phyloP scores from a whole-genome alignment of 2,113 vertebrate species.

The Clinocottus analis region DNA sequence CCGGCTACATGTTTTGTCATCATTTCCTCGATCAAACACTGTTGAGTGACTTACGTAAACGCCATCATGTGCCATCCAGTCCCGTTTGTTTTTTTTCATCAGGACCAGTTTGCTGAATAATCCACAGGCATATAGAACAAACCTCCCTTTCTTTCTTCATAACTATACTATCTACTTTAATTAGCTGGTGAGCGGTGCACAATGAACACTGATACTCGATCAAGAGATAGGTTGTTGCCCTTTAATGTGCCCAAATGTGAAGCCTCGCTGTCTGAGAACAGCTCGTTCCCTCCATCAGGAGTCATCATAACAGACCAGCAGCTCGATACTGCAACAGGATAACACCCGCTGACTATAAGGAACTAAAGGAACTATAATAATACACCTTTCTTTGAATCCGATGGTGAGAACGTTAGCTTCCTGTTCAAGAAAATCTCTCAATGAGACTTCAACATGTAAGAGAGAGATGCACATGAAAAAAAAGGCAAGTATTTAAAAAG shows the following conservation, averaged over 20 bases:
- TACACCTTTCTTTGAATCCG: background rate
- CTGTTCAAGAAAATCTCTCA: background rate
- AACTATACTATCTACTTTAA: background rate
- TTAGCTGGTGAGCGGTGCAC: background rate
- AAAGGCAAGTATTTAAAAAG: too few species aligned
- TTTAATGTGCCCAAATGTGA: constrained; percentile 12
- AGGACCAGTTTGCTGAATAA: background rate
- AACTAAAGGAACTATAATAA: too few species aligned
- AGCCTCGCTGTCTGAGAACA: constrained; percentile 34
- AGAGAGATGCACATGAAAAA: background rate
- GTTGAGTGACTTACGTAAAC: constrained; percentile 5
- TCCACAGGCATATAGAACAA: background rate
- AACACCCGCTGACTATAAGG: background rate
- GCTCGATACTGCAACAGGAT: constrained; percentile 5
- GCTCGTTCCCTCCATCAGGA: constrained; percentile 14
- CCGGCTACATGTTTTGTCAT: background rate
- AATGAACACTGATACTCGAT: background rate
- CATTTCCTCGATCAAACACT: background rate
- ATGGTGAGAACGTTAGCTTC: background rate
- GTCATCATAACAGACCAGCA: constrained; percentile 7
- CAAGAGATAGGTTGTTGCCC: background rate
- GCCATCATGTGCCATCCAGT: background rate
- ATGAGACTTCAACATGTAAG: background rate
- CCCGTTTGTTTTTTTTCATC: background rate
- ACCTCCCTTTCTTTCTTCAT: background rate